These are phyloP conservation scores for Stenodema calcarata DNA, from an alignment of 2,888 invertebrate genomes.

Conservation along the genomic window DNA sequence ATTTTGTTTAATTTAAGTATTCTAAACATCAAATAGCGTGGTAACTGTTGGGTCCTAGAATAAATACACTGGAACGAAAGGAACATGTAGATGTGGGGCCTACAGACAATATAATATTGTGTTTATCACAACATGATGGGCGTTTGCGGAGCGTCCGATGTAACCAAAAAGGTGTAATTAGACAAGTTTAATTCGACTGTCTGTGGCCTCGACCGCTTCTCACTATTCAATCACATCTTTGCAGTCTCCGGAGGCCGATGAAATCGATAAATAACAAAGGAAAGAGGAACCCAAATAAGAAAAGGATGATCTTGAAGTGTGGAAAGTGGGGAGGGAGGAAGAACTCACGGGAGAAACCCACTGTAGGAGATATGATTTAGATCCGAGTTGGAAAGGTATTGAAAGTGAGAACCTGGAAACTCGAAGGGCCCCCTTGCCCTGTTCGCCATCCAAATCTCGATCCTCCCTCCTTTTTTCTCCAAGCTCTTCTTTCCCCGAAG, in stretches of 20 bases:
- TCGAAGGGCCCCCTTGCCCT: background rate
- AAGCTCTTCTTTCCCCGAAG: background rate
- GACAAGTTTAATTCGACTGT: no score
- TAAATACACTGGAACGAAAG: no score
- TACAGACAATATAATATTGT: no score
- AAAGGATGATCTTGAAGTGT: background rate
- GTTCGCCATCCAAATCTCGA: background rate
- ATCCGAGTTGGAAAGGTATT: conserved; percentile 25
- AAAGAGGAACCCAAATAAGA: background rate
- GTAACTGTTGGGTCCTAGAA: no score
- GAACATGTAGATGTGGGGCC: no score
- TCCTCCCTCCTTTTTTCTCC: background rate
- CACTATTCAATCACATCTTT: no score
- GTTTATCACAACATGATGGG: no score
- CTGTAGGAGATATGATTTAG: conserved; percentile 39
- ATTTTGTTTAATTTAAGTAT: no score
- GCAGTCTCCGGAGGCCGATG: background rate
- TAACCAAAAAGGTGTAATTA: no score
- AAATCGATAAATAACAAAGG: background rate
- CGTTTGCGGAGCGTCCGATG: no score
- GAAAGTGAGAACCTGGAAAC: conserved; percentile 43
- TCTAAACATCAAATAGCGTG: no score
- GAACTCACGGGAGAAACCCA: background rate
- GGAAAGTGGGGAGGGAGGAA: background rate
- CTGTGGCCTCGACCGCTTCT: no score